Evolutionary conservation across 30 jellyfish, hydroid and myxozoan species (phyloP).

Genomic region (Aurelia sp.): DNA sequence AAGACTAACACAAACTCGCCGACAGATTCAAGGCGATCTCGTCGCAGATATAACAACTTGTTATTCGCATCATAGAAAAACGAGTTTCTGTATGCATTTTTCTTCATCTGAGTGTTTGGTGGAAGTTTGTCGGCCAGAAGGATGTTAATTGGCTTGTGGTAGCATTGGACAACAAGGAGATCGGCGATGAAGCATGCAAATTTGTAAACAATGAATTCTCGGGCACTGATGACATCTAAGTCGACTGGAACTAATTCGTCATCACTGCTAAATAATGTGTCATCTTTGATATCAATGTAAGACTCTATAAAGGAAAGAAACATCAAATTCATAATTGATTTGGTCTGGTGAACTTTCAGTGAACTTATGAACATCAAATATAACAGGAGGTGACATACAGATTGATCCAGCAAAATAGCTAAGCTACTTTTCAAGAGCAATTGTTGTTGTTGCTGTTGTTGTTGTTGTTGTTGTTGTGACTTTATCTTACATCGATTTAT

Average conservation of each 20-base stretch:
- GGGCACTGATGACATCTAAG: constrained; percentile 80
- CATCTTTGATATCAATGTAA: constrained; percentile 76
- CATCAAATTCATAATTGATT: not conserved
- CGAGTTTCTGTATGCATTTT: constrained; percentile 91
- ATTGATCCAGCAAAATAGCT: too few relatives aligned
- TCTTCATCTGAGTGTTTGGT: constrained; percentile 67
- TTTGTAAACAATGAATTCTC: constrained; percentile 93
- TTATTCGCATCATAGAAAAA: constrained; percentile 93
- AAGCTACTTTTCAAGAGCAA: too few relatives aligned
- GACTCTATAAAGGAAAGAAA: constrained; percentile 34
- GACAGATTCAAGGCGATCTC: constrained; percentile 85
- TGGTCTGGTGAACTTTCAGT: not conserved
- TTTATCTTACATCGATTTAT: too few relatives aligned
- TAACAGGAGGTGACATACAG: too few relatives aligned
- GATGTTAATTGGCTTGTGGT: constrained; percentile 85
- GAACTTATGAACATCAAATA: not conserved
- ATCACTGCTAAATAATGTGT: constrained; percentile 79
- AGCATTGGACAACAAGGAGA: constrained; percentile 89
- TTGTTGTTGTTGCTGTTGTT: too few relatives aligned
- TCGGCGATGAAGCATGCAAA: constrained; percentile 91
- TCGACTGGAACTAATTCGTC: constrained; percentile 95
- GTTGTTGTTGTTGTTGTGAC: too few relatives aligned
- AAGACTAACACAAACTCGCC: constrained; percentile 94
- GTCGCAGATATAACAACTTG: constrained; percentile 84
- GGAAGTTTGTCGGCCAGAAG: constrained; percentile 95